Base-by-base conservation (phyloP, 2,797 vertebrate species). In the Myripristis jacobus region DNA sequence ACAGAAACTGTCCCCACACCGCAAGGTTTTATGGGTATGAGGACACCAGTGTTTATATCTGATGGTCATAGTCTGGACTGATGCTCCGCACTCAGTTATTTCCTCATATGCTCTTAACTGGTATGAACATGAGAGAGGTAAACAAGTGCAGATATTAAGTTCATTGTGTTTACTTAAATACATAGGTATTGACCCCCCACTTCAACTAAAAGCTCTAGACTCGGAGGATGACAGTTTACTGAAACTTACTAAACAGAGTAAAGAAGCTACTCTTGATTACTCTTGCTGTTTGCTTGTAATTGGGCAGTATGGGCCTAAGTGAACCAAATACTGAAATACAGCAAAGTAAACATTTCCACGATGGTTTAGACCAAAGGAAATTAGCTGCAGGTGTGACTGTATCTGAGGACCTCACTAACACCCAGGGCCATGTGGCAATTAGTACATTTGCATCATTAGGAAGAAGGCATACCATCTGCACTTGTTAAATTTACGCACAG, bases 391-490 rank as follows among this genome's bases (percentile, higher is more conserved):
- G 62, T 44, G 19, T 9, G 16, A 36, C 18, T 1, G 3, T 6
- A 53, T 38, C 22, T 9, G 18, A 18, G 6, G 47, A 19, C 54
- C 21, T 63, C 43, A 38, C 50, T 50, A 64, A 53, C 43, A 29
- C 58, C 7, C 8, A n/a, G 24, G 59, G 31, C 11, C 5, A 21
- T 44, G 43, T 54, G 25, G 58, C 27, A 52, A 8, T 10, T 4
- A 16, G 65, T 71, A 38, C 51, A 29, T 59, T 13, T 68, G 67
- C 46, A 36, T 83, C 15, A 3, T 53, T 51, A 51, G 29, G 38
- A 56, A 43, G 52, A 60, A 36, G 44, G 7, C 47, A 10, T 22
- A 7, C 22, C 24, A 27, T 76, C n/a, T 50, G 21, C 59, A 68
- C 67, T 62, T 22, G 58, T 61, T 46, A 38, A 21, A 58, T 38